Conservation (phyloP, 92 coral and sea anemone species). For the Actinostola sp. region DNA sequence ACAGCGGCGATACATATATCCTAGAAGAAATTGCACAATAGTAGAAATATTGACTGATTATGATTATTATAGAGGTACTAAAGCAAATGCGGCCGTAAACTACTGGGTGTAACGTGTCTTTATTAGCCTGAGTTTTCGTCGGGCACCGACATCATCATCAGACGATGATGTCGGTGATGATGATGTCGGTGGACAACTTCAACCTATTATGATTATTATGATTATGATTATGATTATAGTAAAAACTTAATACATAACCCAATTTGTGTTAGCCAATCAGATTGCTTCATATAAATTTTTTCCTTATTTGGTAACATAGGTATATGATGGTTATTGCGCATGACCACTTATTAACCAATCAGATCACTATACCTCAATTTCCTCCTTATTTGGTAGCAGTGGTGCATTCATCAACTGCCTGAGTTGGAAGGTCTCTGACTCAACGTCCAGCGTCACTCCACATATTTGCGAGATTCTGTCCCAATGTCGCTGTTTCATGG, state of each 20-base stretch:
- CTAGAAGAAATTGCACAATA: slow-evolving; percentile 28
- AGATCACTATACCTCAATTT: slow-evolving; percentile 78
- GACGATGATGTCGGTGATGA: no score
- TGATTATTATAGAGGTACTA: no score
- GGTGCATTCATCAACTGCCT: slow-evolving; percentile 99
- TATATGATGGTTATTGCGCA: not conserved
- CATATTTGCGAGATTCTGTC: slow-evolving; percentile 86
- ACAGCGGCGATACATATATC: slow-evolving; percentile 99
- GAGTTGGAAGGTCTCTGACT: slow-evolving; percentile 93
- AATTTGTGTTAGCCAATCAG: no score
- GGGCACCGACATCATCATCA: no score
- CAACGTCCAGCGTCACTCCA: slow-evolving; percentile 90
- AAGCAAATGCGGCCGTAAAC: no score
- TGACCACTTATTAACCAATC: not conserved
- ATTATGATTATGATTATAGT: no score
- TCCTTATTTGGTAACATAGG: not conserved
- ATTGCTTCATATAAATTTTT: no score
- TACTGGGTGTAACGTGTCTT: no score
- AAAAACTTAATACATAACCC: no score
- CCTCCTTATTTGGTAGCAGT: slow-evolving; percentile 93
- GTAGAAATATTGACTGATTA: not conserved
- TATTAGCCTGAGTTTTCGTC: no score
- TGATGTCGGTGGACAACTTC: no score
- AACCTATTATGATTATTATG: no score
- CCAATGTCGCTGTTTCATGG: slow-evolving; percentile 98